Percentiles rank a stretch among this genome's conserved stretches.
These are phyloP conservation scores for Cosmia pyralina DNA, from an alignment of 2,888 invertebrate genomes.

Conservation along the genomic window DNA sequence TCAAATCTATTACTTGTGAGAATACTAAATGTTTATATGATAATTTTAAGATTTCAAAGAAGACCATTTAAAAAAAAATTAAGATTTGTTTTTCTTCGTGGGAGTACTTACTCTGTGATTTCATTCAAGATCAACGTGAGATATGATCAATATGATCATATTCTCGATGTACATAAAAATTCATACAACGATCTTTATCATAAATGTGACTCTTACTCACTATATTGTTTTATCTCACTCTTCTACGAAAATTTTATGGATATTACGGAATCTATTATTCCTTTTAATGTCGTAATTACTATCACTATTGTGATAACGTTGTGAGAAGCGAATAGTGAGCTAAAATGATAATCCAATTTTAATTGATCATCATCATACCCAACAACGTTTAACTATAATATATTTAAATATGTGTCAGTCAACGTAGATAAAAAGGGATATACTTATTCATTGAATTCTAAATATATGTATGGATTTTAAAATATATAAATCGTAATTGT, in stretches of 20 bases:
- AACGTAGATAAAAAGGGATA: conserved; percentile 73
- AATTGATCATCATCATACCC: conserved; percentile 60
- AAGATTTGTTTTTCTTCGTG: conserved; percentile 35
- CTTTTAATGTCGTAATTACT: conserved; percentile 71
- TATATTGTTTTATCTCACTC: conserved; percentile 70
- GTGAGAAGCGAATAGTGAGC: conserved; percentile 68
- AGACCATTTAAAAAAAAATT: conserved; percentile 33
- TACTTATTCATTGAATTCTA: conserved; percentile 80
- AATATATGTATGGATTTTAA: conserved; percentile 78
- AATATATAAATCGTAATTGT: conserved; percentile 76
- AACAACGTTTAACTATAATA: conserved; percentile 62
- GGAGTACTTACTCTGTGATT: conserved; percentile 49
- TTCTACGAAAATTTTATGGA: conserved; percentile 59
- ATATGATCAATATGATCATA: conserved; percentile 9
- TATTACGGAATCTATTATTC: conserved; percentile 69
- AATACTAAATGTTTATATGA: conserved; percentile 56
- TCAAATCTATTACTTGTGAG: conserved; percentile 62
- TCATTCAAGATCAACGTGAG: conserved; percentile 45
- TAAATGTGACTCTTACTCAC: conserved; percentile 57
- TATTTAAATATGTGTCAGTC: conserved; percentile 76
- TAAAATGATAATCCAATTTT: conserved; percentile 66
- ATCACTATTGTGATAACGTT: conserved; percentile 76
- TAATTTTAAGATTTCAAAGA: conserved; percentile 60
- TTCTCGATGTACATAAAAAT: conserved; percentile 55
- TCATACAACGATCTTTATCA: conserved; percentile 74